A percentile compares a stretch with the other conserved stretches of the same genome.
Evolutionary conservation across 2,888 invertebrate genomes (phyloP).

Genomic region (Cactoblastis cactorum): DNA sequence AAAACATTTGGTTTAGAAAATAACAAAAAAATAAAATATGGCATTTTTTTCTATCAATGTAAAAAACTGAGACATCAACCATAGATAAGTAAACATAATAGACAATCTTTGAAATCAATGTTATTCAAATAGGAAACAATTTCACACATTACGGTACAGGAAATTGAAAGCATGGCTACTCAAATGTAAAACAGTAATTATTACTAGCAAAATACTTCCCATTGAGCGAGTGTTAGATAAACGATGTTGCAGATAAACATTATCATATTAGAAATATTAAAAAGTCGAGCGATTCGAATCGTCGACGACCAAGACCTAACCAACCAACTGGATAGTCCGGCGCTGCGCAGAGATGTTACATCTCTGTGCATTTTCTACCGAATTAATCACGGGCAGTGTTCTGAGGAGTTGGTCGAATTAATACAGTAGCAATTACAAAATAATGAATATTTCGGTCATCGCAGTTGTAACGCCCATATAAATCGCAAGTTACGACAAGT

Average conservation of each 20-base stretch:
- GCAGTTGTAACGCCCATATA: slow-evolving; percentile 17
- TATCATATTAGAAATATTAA: background rate
- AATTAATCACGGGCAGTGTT: too few relatives aligned
- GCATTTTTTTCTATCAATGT: too few relatives aligned
- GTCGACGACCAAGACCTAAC: too few relatives aligned
- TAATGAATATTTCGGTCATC: slow-evolving; percentile 1
- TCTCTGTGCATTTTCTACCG: too few relatives aligned
- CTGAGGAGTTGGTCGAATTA: too few relatives aligned
- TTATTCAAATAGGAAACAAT: background rate
- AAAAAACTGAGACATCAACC: too few relatives aligned
- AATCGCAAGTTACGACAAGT: slow-evolving; percentile 26
- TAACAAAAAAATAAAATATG: too few relatives aligned
- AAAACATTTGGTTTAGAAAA: too few relatives aligned
- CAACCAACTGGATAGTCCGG: too few relatives aligned
- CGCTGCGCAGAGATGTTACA: too few relatives aligned
- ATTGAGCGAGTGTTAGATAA: background rate
- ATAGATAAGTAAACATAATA: background rate
- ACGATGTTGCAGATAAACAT: background rate
- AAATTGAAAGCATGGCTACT: slow-evolving; percentile 1
- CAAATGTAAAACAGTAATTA: background rate
- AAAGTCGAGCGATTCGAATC: too few relatives aligned
- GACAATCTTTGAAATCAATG: too few relatives aligned
- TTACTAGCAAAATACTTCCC: background rate
- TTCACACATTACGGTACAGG: background rate
- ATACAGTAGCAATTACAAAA: background rate